A percentile compares a stretch with the other conserved stretches of the same genome.
Conservation (phyloP, 2,888 invertebrate genomes). For the Mimumesa dahlbomi region DNA sequence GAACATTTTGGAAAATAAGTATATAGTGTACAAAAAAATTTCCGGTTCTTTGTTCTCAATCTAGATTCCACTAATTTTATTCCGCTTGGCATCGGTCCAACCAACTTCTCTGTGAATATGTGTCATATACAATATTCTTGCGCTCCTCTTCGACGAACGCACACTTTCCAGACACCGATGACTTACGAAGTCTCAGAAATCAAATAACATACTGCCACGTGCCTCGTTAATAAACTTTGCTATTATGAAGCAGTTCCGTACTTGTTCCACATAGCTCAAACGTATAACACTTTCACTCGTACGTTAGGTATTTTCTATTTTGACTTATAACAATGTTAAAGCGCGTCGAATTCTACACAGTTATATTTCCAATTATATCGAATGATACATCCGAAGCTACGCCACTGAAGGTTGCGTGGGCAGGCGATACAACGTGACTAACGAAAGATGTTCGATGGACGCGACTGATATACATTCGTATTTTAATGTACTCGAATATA, state of each 20-base stretch:
- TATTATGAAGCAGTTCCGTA: too few species aligned
- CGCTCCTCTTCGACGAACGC: background rate
- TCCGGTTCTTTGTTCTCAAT: constrained; percentile 16
- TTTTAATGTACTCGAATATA: constrained; percentile 3
- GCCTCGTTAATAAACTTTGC: too few species aligned
- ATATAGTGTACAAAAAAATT: background rate
- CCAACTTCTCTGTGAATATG: constrained; percentile 13
- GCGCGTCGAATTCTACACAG: too few species aligned
- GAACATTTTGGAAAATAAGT: background rate
- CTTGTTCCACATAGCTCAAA: too few species aligned
- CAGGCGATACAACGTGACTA: constrained; percentile 38
- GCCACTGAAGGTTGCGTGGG: constrained; percentile 3
- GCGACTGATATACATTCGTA: constrained; percentile 26
- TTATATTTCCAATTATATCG: too few species aligned
- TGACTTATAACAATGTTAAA: too few species aligned
- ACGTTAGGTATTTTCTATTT: too few species aligned
- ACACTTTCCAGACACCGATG: background rate
- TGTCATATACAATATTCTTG: constrained; percentile 9
- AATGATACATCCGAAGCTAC: background rate
- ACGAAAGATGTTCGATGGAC: constrained; percentile 47
- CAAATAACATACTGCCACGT: too few species aligned
- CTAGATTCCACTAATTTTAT: constrained; percentile 46
- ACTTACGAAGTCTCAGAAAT: too few species aligned
- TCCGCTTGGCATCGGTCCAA: constrained; percentile 34
- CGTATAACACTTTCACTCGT: too few species aligned